These are phyloP conservation scores for Myoxocephalus aenaeus DNA, from an alignment of 2,797 vertebrate genomes.

Conservation along the genomic window DNA sequence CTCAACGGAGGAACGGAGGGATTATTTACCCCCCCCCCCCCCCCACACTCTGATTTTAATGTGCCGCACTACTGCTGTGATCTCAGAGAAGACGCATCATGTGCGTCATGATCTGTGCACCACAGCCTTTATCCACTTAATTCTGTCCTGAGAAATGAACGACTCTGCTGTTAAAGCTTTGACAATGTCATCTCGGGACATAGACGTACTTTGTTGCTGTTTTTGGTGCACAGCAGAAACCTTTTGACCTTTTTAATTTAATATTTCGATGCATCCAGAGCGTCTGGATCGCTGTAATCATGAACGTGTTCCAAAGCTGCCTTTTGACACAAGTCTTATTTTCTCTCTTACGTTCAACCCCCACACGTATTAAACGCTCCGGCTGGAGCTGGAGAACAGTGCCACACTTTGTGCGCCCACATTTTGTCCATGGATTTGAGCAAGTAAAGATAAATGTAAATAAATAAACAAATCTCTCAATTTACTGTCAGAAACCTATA, in stretches of 20 bases:
- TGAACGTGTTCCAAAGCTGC: constrained; percentile 25
- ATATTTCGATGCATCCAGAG: constrained; percentile 32
- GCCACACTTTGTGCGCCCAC: constrained; percentile 29
- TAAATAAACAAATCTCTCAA: constrained; percentile 1
- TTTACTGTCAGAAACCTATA: not conserved
- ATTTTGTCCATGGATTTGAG: constrained; percentile 23
- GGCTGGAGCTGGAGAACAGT: constrained; percentile 16
- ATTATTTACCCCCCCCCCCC: constrained; percentile 23
- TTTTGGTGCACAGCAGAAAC: constrained; percentile 18
- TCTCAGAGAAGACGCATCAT: constrained; percentile 22
- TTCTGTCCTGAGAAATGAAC: not conserved
- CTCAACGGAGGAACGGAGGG: constrained; percentile 30
- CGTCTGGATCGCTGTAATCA: constrained; percentile 7
- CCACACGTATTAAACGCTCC: constrained; percentile 13
- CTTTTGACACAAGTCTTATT: constrained; percentile 32
- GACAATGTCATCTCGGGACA: not conserved
- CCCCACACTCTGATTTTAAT: constrained; percentile 26
- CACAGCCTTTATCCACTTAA: constrained; percentile 10
- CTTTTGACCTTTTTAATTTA: constrained; percentile 25
- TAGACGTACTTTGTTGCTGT: not conserved
- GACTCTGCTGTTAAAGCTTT: not conserved
- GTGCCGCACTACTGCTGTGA: constrained; percentile 17
- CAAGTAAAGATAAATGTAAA: not conserved
- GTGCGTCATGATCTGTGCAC: constrained; percentile 10
- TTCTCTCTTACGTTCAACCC: constrained; percentile 25